Base-by-base conservation (phyloP, 1,140 invertebrate species). In the Stenopsyche tienmushanensis region DNA sequence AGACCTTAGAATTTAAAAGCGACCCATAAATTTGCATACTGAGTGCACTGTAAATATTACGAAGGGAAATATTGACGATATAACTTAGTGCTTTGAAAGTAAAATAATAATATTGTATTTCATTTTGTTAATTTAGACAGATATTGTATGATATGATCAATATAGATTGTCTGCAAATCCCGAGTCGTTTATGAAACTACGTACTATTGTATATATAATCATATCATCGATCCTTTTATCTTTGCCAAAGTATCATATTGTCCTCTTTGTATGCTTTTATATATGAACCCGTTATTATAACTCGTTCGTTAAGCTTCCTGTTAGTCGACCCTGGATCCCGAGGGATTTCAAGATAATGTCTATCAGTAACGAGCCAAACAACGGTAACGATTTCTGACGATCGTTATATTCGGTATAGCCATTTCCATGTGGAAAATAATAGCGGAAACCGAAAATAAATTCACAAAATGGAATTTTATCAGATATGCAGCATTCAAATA, bases 21-120 rank as follows among this genome's bases (percentile, higher is more conserved):
- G 41, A 44, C 41, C 44, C 42, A 60, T 65, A 66, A 70, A 66
- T 66, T 69, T 66, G 54, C 64, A 65, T 65, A 50, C 34, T 23
- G 39, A 63, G 63, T 26, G 20, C 25, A 53, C 50, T 41, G 55
- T 57, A 66, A 66, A 20, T 55, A 55, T 55, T 42, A 57, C 39
- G 18, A 49, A 20, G 17, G 34, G 13, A 39, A 58, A 58, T 44
- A 17, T 58, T 42, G 55, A 21, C 34, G 39, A 54, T 15, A 34
- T 18, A 15, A 15, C 23, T 54, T 50, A 50, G n/a, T 20, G 17
- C 13, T 42, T 15, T 21, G 3, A 18, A 20, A 49, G 23, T 20
- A 49, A 45, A 15, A 15, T 42, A 42, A 15, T 42, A 42, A 15
- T 42, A 42, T 9, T 2, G 41, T 42, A 42, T 9, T 42, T 42